Evolutionary conservation across 2,888 invertebrate genomes (phyloP).

Genomic region (Microchrysa polita): DNA sequence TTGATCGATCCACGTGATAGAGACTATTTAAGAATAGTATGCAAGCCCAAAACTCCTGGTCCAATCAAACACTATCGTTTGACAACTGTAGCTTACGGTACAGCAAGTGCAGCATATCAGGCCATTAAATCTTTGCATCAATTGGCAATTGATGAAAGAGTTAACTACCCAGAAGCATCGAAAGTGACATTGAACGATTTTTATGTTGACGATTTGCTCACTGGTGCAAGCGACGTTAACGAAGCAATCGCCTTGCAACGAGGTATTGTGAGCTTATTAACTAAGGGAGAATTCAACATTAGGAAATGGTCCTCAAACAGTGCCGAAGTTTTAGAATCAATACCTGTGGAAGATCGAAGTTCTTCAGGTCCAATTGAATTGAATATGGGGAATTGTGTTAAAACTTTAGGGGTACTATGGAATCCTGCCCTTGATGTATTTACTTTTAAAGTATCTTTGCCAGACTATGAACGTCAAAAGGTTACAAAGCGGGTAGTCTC

Average conservation of each 20-base stretch:
- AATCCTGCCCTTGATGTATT: neutral
- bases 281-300: neutral
- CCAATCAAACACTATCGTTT: slow-evolving; percentile 42
- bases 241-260: neutral
- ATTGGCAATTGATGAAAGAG: slow-evolving; percentile 4
- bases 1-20: slow-evolving; percentile 14
- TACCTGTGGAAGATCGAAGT: neutral
- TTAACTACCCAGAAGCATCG: neutral
- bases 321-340: neutral
- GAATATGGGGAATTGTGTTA: neutral
- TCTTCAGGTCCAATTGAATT: neutral
- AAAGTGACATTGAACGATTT: neutral
- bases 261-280: neutral
- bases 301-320: neutral
- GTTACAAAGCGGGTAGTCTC: too few relatives aligned
- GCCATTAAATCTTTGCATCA: slow-evolving; percentile 40
- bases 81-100: slow-evolving; percentile 30
- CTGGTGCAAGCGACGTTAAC: too few relatives aligned
- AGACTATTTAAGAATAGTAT: slow-evolving; percentile 44
- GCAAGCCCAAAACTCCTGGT: slow-evolving; percentile 10
- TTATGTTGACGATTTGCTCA: neutral
- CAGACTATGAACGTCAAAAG: neutral
- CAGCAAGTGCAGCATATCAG: slow-evolving; percentile 33
- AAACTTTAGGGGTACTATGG: neutral
- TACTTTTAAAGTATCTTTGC: neutral